Conservation (phyloP, 2,797 vertebrate genomes). For the Acanthornis magna region DNA sequence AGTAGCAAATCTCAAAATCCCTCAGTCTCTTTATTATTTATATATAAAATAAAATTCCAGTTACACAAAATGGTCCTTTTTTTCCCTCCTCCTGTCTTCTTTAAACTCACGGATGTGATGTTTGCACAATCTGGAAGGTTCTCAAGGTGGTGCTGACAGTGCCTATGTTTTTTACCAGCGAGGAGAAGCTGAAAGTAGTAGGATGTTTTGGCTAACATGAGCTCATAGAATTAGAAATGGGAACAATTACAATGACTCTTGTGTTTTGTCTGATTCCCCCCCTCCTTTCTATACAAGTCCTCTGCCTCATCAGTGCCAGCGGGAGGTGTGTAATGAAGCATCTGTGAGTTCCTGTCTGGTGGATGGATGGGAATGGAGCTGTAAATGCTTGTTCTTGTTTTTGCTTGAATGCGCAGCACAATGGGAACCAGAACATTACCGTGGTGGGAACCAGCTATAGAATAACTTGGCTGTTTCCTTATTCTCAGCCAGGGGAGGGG, state of each 20-base stretch:
- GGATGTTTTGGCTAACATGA: conserved; percentile 26
- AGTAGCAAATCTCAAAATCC: conserved; percentile 59
- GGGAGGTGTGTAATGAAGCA: conserved; percentile 60
- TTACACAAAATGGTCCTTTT: background rate
- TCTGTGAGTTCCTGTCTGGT: conserved; percentile 38
- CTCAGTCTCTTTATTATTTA: conserved; percentile 69
- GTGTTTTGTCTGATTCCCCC: conserved; percentile 32
- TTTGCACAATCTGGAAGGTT: background rate
- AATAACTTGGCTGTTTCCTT: conserved; percentile 51
- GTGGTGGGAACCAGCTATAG: conserved; percentile 57
- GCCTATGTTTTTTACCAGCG: background rate
- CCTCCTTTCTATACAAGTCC: conserved; percentile 27
- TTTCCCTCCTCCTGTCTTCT: background rate
- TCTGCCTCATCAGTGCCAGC: conserved; percentile 53
- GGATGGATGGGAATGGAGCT: conserved; percentile 57
- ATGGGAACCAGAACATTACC: background rate
- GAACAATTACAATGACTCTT: conserved; percentile 47
- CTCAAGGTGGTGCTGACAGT: background rate
- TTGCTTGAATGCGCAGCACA: conserved; percentile 51
- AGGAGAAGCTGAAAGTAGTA: background rate
- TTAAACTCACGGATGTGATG: background rate
- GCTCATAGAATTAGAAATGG: conserved; percentile 15
- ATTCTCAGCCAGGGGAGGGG: conserved; percentile 10
- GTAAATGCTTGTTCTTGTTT: conserved; percentile 45
- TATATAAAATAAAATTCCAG: conserved; percentile 73